Conservation (phyloP, 2,113 vertebrate genomes). For the Leuciscus idus region DNA sequence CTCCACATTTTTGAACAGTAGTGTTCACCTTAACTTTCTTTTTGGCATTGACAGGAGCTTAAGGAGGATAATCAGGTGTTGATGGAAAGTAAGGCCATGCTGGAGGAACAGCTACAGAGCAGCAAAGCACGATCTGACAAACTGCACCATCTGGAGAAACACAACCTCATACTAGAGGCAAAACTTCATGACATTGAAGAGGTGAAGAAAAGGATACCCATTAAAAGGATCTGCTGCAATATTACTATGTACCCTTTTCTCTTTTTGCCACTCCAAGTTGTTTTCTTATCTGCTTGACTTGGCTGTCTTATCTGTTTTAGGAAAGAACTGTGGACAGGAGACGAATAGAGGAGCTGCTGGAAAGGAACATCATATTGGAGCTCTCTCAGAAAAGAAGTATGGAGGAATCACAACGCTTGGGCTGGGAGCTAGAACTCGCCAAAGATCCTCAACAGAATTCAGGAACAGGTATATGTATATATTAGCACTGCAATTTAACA, state of each 20-base stretch:
- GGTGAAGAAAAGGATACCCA: slow-evolving; percentile 70
- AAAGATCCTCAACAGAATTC: slow-evolving; percentile 85
- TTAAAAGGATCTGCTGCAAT: neutral
- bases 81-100: slow-evolving; percentile 95
- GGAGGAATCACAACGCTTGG: slow-evolving; percentile 96
- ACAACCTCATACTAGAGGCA: slow-evolving; percentile 93
- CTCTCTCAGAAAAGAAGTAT: slow-evolving; percentile 99
- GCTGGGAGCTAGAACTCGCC: slow-evolving; percentile 96
- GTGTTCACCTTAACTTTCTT: neutral
- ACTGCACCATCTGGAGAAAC: slow-evolving; percentile 94
- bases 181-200: slow-evolving; percentile 96
- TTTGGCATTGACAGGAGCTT: slow-evolving; percentile 81
- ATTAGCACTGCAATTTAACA: neutral
- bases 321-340: slow-evolving; percentile 94
- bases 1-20: neutral
- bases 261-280: neutral
- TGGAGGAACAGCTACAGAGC: slow-evolving; percentile 93
- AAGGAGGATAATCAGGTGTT: slow-evolving; percentile 99
- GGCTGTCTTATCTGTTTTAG: slow-evolving; percentile 67
- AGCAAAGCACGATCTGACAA: slow-evolving; percentile 91
- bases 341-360: slow-evolving; percentile 94
- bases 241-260: neutral
- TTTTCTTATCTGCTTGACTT: neutral
- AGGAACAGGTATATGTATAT: slow-evolving; percentile 59
- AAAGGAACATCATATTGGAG: slow-evolving; percentile 95